Conservation (phyloP, 2,888 invertebrate genomes). For the Trichopria drosophilae region DNA sequence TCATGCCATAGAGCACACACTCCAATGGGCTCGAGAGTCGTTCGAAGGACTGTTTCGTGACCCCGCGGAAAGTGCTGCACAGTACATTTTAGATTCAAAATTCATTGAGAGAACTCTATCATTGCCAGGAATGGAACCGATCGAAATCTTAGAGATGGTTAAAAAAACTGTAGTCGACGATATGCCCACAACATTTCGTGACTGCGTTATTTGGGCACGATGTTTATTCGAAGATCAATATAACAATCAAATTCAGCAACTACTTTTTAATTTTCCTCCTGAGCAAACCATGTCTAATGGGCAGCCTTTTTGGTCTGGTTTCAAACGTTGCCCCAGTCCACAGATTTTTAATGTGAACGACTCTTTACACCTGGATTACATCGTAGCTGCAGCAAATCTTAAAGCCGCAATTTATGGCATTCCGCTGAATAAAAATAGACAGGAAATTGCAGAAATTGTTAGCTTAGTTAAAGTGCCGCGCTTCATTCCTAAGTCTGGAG, state of each 20-base stretch:
- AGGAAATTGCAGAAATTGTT: slow-evolving; percentile 69
- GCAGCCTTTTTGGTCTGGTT: slow-evolving; percentile 97
- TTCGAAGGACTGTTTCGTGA: slow-evolving; percentile 94
- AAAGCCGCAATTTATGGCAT: slow-evolving; percentile 84
- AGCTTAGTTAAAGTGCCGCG: slow-evolving; percentile 75
- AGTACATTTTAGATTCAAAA: slow-evolving; percentile 77
- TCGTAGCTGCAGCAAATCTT: slow-evolving; percentile 89
- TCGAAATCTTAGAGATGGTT: slow-evolving; percentile 83
- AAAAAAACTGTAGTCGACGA: slow-evolving; percentile 83
- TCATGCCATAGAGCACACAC: slow-evolving; percentile 95
- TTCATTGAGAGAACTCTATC: slow-evolving; percentile 85
- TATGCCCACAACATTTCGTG: slow-evolving; percentile 78
- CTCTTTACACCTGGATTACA: slow-evolving; percentile 84
- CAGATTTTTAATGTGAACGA: slow-evolving; percentile 71
- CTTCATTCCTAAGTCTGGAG: slow-evolving; percentile 90
- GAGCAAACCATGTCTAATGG: slow-evolving; percentile 85
- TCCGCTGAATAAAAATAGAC: slow-evolving; percentile 70
- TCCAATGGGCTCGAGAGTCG: slow-evolving; percentile 88
- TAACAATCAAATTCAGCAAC: slow-evolving; percentile 91
- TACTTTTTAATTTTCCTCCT: slow-evolving; percentile 95
- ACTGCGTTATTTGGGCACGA: slow-evolving; percentile 89
- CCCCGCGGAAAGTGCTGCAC: slow-evolving; percentile 84
- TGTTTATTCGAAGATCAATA: slow-evolving; percentile 90
- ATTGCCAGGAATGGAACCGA: slow-evolving; percentile 87
- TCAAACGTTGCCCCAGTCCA: slow-evolving; percentile 91